These are phyloP conservation scores for Drosophila mettleri DNA, from an alignment of 2,888 invertebrate genomes.

Conservation along the genomic window DNA sequence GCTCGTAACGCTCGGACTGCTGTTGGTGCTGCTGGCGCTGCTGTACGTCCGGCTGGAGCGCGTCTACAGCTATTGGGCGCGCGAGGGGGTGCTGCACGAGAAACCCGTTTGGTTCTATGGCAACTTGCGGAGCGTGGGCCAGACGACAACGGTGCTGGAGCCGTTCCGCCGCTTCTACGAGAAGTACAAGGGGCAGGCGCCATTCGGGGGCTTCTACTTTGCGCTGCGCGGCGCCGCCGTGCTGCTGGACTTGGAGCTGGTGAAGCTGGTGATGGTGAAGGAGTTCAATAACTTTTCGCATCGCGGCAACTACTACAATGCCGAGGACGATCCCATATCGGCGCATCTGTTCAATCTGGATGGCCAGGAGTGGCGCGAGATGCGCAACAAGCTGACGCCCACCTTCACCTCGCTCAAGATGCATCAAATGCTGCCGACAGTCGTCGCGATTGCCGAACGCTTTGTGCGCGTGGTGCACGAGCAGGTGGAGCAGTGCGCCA, in stretches of 20 bases:
- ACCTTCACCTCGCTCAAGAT: conserved; percentile 86
- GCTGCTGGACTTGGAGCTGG: conserved; percentile 80
- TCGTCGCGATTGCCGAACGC: conserved; percentile 80
- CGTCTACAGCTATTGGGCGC: conserved; percentile 66
- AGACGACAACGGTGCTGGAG: conserved; percentile 59
- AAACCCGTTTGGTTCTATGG: conserved; percentile 68
- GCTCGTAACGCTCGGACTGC: conserved; percentile 34
- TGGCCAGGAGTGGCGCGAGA: conserved; percentile 85
- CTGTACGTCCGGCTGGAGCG: conserved; percentile 35
- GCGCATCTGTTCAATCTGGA: conserved; percentile 83
- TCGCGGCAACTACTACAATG: conserved; percentile 82
- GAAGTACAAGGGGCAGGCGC: conserved; percentile 68
- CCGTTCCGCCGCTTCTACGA: conserved; percentile 70
- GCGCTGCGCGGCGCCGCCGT: conserved; percentile 66
- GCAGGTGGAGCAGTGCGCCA: conserved; percentile 21
- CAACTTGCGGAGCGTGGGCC: conserved; percentile 64
- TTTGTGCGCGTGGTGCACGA: conserved; percentile 70
- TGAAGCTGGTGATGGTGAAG: conserved; percentile 82
- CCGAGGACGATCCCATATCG: conserved; percentile 83
- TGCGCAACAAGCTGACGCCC: conserved; percentile 85
- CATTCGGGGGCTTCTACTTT: conserved; percentile 78
- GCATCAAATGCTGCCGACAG: conserved; percentile 85
- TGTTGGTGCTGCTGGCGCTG: conserved; percentile 23
- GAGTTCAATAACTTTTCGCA: conserved; percentile 84
- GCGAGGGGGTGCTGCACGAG: conserved; percentile 67